Base-by-base conservation (phyloP, 2,888 invertebrate genomes). In the Nomada goodeniana region DNA sequence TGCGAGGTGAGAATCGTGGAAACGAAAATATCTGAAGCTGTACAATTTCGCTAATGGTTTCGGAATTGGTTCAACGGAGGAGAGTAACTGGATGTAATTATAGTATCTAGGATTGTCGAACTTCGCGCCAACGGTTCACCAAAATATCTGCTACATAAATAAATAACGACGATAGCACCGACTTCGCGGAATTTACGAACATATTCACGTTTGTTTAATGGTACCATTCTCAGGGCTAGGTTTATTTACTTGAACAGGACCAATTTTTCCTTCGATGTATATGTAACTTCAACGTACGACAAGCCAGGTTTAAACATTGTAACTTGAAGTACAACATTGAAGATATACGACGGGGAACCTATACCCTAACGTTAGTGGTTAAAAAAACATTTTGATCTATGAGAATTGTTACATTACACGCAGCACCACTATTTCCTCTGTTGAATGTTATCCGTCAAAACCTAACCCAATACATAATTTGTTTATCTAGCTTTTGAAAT, bases 221-320 rank as follows among this genome's bases (percentile, higher is more conserved):
- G 23, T 47, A 47, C 52, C 61, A 20, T n/a, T 42, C 65, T 53
- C 42, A 26, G 67, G 29, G 10, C 18, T 23, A 47, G 26, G 64
- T 64, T 76, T 80, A 67, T 76, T 82, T 82, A 61, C 71, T 68
- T 63, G 53, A 53, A 23, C 10, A 64, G 44, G 50, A 72, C 77
- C 57, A 74, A 77, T 77, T 81, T 53, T 70, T 73, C 77, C 52
- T 36, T 29, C 64, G 18, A 50, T 36, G 53, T 80, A 23, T 68
- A 71, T 57, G 52, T 70, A 26, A 67, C 50, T 57, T 68, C 52
- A 26, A n/a, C 44, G 55, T 10, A 53, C n/a, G 64, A 69, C 29
- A 59, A 55, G 36, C 11, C 9, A 36, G 18, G 44, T 74, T 18
- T n/a, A 75, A 71, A 75, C 71, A 82, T 20, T 20, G 50, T 11